phyloP scores from a whole-genome alignment of 1,140 invertebrate genomes.

The roundworm (Caenorhabditis elegans) region WBcel235 BX284603.4:4725501-4726000 shows the following conservation, averaged over 20 bases:
- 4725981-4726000: neutral
- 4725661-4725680: conserved; percentile 93
- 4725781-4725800: neutral
- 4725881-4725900: too few species aligned
- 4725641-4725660: conserved; percentile 80
- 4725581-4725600: conserved; percentile 77
- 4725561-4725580: conserved; percentile 68
- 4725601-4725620: conserved; percentile 85
- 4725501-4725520: conserved; percentile 77
- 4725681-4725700: conserved; percentile 82
- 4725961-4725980: too few species aligned
- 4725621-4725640: conserved; percentile 89
- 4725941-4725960: too few species aligned
- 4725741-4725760: conserved; percentile 86
- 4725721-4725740: conserved; percentile 94
- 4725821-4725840: too few species aligned
- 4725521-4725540: conserved; percentile 81
- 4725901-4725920: too few species aligned
- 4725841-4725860: too few species aligned
- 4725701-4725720: conserved; percentile 87
- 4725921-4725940: too few species aligned
- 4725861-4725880: too few species aligned
- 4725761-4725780: conserved; percentile 35
- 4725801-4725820: too few species aligned
- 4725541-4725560: conserved; percentile 69